Evolutionary conservation across 2,113 vertebrate species (phyloP).

Genomic region (Rhea americana): DNA sequence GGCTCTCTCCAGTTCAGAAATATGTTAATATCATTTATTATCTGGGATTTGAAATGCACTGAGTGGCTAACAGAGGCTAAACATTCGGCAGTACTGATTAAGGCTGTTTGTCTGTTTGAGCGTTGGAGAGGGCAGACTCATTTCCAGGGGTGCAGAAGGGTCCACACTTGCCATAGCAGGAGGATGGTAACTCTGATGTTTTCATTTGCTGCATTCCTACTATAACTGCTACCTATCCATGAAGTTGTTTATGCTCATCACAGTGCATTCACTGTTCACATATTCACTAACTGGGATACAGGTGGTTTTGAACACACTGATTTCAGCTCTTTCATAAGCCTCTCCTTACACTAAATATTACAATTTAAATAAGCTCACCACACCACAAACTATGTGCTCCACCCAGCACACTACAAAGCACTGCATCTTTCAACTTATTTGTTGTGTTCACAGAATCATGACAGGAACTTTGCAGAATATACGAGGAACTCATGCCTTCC

Average conservation of each 20-base stretch:
- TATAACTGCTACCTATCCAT: not conserved
- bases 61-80: not conserved
- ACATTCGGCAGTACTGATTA: not conserved
- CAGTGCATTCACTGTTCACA: not conserved
- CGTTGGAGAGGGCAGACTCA: not conserved
- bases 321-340: not conserved
- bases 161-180: not conserved
- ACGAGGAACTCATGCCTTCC: fast-evolving
- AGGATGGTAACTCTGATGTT: not conserved
- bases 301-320: not conserved
- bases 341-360: not conserved
- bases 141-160: not conserved
- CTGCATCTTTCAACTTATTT: not conserved
- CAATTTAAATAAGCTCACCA: not conserved
- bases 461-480: not conserved
- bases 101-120: too few relatives aligned
- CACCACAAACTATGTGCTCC: not conserved
- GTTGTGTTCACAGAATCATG: not conserved
- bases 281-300: not conserved
- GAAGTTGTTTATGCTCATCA: fast-evolving
- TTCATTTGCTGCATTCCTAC: not conserved
- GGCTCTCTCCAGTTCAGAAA: not conserved
- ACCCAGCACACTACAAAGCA: fast-evolving
- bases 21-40: not conserved
- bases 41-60: not conserved